These are phyloP conservation scores for Silurus glanis DNA, from an alignment of 2,113 vertebrate species.

Conservation along the genomic window DNA sequence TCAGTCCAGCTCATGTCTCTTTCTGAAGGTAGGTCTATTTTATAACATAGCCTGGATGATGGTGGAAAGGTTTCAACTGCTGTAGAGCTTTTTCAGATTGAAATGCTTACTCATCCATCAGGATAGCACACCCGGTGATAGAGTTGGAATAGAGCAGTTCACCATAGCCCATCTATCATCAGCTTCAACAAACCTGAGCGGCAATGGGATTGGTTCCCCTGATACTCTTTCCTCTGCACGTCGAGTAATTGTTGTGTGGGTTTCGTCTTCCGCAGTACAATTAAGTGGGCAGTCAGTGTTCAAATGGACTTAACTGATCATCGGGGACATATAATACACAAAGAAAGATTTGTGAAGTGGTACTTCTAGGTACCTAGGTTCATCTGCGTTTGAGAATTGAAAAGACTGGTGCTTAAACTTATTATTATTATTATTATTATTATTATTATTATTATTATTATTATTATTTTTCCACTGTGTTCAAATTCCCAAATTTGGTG, in stretches of 20 bases:
- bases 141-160: constrained; percentile 23
- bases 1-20: neutral
- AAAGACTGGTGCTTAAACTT: neutral
- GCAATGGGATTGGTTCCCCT: constrained; percentile 26
- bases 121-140: constrained; percentile 33
- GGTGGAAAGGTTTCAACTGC: constrained; percentile 6
- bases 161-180: constrained; percentile 29
- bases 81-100: constrained; percentile 30
- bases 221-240: constrained; percentile 29
- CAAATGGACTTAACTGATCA: constrained; percentile 30
- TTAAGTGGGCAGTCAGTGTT: constrained; percentile 12
- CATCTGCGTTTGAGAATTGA: neutral
- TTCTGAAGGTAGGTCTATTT: neutral
- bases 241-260: constrained; percentile 36
- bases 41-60: neutral
- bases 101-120: constrained; percentile 41
- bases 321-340: constrained; percentile 20
- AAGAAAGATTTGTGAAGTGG: neutral
- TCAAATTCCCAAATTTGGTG: no score
- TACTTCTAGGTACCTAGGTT: neutral
- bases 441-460: no score
- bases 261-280: constrained; percentile 32
- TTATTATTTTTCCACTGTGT: no score
- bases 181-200: constrained; percentile 24
- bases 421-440: no score